Evolutionary conservation across 2,113 vertebrate genomes (phyloP), one percentile per base, ranked within the genome.

Genomic region (Chloroceryle aenea): DNA sequence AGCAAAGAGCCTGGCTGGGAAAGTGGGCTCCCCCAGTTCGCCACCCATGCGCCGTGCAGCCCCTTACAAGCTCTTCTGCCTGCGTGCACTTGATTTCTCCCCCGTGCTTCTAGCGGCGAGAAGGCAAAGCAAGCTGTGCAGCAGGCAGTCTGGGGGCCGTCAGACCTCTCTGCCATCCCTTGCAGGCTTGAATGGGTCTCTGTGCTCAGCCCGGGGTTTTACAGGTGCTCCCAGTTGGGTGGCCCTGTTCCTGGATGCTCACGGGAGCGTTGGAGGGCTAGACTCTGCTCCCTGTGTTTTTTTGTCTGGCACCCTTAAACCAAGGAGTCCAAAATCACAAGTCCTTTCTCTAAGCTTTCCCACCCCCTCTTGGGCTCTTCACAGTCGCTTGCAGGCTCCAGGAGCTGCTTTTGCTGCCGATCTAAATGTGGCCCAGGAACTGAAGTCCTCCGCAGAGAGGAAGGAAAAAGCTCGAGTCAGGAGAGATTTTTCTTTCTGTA

Each of bases 11-110:
- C 23, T 80, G 74, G 36, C 25, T n/a, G 40, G 40, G 40, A 27
- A 52, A 27, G 3, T 25, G 29, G 42, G 23, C 12, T 85, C 43
- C 12, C 32, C 34, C 30, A 30, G 0, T 45, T 90, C 43, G 25
- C n/a, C 1, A 0, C 26, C 32, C 5, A 0, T 6, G 29, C 1
- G 2, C 9, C 47, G 20, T 0, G 0, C 23, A 27, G 50, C 50
- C 36, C 30, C 21, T 74, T 52, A 36, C 17, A 5, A 72, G 32
- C 55, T 21, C 36, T 64, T 26, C 74, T 42, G 13, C 52, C 53
- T 50, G 9, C 11, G 1, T 4, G 4, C 21, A 14, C 21, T 9
- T 0, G 2, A 7, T 30, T 20, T 79, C 40, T 62, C 7, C 30
- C 9, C 25, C 27, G 71, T 1, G 1, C 55, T 34, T 58, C 45